Evolutionary conservation across 2,797 vertebrate species (phyloP), one percentile per base, ranked within the genome.

Genomic region (Catostomus latipinnis): DNA sequence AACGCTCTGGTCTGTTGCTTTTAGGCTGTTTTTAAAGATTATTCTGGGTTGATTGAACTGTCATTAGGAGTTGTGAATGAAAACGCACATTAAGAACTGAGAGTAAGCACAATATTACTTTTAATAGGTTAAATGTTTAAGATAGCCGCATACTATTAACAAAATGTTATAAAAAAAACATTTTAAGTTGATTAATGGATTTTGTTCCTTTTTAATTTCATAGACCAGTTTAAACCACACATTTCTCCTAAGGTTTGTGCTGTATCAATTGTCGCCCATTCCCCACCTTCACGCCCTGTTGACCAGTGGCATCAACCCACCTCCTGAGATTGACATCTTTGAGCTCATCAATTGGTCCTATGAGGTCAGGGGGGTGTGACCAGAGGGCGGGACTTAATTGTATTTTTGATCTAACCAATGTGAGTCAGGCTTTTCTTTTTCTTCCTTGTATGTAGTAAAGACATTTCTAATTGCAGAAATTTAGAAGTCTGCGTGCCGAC

Each of bases 341-440:
- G 94, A 97, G 69, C 96, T 99, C 83, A 94, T 99, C 83, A 97
- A 92, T 90, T 93, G 95, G 0, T 98, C 97, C 0, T 99, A 98
- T 43, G 96, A 98, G 93, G 98, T 98, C 62, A 18, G 16, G 16
- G 16, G 16, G 16, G 16, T 18, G 16, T 18, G 16, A 18, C 16
- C 16, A 91, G 89, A 8, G 61, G 61, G 61, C 12, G 34, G 10
- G 61, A 11, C 61, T 63, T n/a, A 43, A 2, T 12, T 49, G 11
- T 16, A 1, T 12, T 56, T 11, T 62, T 5, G 22, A 22, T 22
- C 22, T 22, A 22, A 62, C 60, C 18, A 62, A 43, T 34, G 22
- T 6, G 0, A 62, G 22, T 12, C 0, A 11, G 18, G 13, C 6
- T 22, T 22, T 22, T 7, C 6, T 11, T 45, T 68, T 1, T 10